Conservation (phyloP, 2,113 vertebrate species). For the Muscicapa adusta region DNA sequence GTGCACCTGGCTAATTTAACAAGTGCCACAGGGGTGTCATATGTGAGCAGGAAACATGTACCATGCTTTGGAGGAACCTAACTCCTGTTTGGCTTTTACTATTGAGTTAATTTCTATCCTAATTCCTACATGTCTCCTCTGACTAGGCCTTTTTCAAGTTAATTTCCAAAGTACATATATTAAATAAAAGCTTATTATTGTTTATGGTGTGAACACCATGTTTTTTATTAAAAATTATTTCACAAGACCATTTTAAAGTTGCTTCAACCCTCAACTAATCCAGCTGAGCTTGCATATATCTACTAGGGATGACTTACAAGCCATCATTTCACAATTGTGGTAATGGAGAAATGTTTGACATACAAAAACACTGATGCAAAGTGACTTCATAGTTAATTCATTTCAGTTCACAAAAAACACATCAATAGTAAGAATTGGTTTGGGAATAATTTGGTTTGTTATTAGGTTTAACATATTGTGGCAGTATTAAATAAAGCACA, state of each 20-base stretch:
- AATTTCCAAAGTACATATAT: not conserved
- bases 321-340: not conserved
- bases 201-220: not conserved
- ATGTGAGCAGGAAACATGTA: not conserved
- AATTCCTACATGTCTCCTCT: not conserved
- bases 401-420: not conserved
- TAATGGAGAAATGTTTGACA: not conserved
- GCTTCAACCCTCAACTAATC: not conserved
- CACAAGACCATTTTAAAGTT: not conserved
- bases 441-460: conserved; percentile 5
- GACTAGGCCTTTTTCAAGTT: not conserved
- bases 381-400: not conserved
- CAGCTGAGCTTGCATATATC: not conserved
- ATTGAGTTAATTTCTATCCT: not conserved
- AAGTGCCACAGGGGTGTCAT: not conserved
- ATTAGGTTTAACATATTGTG: not conserved
- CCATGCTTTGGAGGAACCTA: not conserved
- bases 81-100: not conserved
- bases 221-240: not conserved
- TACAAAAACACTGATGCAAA: conserved; percentile 7
- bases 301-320: not conserved
- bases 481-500: not conserved
- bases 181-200: not conserved
- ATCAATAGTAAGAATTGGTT: not conserved
- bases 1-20: not conserved